phyloP scores from a whole-genome alignment of 2,113 vertebrate species.

The Blennius ocellaris region DNA sequence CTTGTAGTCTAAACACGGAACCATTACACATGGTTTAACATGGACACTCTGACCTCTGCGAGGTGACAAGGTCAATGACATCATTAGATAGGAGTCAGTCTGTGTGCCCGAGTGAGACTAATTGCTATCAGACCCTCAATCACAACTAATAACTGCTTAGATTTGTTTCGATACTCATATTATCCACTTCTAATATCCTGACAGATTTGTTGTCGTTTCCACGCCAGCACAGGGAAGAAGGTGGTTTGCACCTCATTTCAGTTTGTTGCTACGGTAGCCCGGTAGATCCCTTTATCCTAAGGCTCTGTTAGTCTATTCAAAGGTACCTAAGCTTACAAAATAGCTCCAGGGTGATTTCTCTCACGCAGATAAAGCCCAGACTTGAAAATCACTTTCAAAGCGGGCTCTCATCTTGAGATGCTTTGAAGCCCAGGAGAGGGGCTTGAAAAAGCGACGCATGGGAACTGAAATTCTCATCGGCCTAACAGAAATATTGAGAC shows the following conservation, averaged over 20 bases:
- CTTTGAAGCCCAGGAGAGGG: conserved; percentile 75
- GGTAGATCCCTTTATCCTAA: conserved; percentile 71
- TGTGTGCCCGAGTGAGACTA: conserved; percentile 69
- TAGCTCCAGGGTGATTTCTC: conserved; percentile 77
- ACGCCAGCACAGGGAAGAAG: conserved; percentile 29
- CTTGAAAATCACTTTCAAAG: conserved; percentile 80
- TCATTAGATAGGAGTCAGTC: conserved; percentile 77
- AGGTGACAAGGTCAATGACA: conserved; percentile 82
- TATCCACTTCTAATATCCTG: conserved; percentile 68
- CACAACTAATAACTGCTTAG: conserved; percentile 77
- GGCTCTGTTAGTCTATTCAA: conserved; percentile 74
- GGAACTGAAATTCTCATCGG: conserved; percentile 52
- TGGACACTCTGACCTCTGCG: conserved; percentile 79
- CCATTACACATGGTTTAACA: conserved; percentile 82
- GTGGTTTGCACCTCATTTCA: conserved; percentile 50
- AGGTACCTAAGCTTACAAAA: conserved; percentile 79
- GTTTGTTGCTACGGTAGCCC: conserved; percentile 55
- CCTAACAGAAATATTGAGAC: conserved; percentile 42
- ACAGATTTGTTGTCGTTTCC: conserved; percentile 59
- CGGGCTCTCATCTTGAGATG: conserved; percentile 61
- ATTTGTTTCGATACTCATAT: conserved; percentile 76
- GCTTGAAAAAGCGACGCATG: conserved; percentile 41
- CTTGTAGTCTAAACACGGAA: conserved; percentile 82
- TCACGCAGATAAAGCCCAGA: conserved; percentile 75
- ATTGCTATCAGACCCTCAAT: conserved; percentile 81